phyloP scores from a whole-genome alignment of 1,140 invertebrate genomes.

The Samia ricini region DNA sequence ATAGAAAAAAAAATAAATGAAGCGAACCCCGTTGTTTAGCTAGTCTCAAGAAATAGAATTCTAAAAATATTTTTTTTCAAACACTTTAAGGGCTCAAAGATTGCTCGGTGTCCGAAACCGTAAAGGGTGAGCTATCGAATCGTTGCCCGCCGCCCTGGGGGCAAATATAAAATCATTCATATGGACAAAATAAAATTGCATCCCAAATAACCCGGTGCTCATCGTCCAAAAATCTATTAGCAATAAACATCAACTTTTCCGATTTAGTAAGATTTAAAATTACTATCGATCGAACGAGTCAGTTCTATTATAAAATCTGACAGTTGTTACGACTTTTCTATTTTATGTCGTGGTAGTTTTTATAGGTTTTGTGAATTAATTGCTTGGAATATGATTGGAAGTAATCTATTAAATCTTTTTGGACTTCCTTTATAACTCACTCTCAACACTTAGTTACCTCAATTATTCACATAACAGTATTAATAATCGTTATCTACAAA shows the following conservation, averaged over 20 bases:
- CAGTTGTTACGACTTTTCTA: constrained; percentile 60
- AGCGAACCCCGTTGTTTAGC: background rate
- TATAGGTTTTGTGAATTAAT: constrained; percentile 30
- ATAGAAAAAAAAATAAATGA: no score
- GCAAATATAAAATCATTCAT: constrained; percentile 75
- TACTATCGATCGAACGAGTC: constrained; percentile 38
- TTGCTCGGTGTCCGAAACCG: constrained; percentile 54
- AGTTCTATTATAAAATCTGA: constrained; percentile 49
- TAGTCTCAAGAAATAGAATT: background rate
- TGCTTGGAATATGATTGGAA: background rate
- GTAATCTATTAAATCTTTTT: background rate
- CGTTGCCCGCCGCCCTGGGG: constrained; percentile 43
- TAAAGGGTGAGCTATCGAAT: constrained; percentile 37
- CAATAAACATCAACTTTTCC: constrained; percentile 77
- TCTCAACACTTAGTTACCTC: no score
- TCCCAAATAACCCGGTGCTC: constrained; percentile 73
- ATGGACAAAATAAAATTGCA: constrained; percentile 77
- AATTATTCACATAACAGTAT: no score
- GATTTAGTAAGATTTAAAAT: constrained; percentile 74
- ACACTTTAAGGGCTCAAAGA: constrained; percentile 33
- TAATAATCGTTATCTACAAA: no score
- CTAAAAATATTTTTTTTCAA: constrained; percentile 21
- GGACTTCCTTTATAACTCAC: background rate
- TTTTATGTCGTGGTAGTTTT: constrained; percentile 60
- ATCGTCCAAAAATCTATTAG: constrained; percentile 76